Conservation (phyloP, 1,140 invertebrate species). For the Vanessa atalanta region DNA sequence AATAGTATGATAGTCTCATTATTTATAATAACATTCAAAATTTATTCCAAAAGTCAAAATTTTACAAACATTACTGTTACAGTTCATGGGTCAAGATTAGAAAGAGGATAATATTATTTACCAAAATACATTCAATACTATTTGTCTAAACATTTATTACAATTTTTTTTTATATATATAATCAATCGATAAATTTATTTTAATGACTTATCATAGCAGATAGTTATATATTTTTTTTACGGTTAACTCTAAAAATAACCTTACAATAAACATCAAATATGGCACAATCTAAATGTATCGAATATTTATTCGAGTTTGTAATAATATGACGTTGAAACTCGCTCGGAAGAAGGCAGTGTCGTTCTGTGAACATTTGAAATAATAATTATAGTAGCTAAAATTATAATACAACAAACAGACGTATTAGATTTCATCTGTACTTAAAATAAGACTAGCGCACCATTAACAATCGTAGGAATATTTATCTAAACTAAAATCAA, state of each 20-base stretch:
- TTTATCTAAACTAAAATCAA: conserved; percentile 38
- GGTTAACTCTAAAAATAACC: conserved; percentile 15
- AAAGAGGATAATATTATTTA: conserved; percentile 29
- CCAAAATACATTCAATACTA: conserved; percentile 31
- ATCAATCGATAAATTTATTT: conserved; percentile 19
- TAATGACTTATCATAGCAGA: not conserved
- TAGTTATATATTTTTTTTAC: conserved; percentile 10
- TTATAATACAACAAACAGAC: conserved; percentile 26
- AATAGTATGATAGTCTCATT: conserved; percentile 10
- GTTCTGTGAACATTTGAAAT: conserved; percentile 20
- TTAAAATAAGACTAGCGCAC: conserved; percentile 54
- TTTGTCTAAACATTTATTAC: conserved; percentile 22
- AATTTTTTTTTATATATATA: not conserved
- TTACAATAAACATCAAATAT: conserved; percentile 24
- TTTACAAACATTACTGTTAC: conserved; percentile 19
- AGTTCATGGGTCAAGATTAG: conserved; percentile 28
- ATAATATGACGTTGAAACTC: conserved; percentile 9
- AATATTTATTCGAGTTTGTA: conserved; percentile 14
- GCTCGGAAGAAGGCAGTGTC: conserved; percentile 29
- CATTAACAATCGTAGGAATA: conserved; percentile 37
- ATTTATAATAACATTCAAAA: conserved; percentile 15
- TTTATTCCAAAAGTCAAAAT: conserved; percentile 18
- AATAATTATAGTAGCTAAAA: not conserved
- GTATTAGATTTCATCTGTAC: conserved; percentile 33
- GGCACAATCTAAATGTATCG: conserved; percentile 26